Evolutionary conservation across 2,888 invertebrate genomes (phyloP), one percentile per base, ranked within the genome.

Genomic region (Drosophila emarginata): DNA sequence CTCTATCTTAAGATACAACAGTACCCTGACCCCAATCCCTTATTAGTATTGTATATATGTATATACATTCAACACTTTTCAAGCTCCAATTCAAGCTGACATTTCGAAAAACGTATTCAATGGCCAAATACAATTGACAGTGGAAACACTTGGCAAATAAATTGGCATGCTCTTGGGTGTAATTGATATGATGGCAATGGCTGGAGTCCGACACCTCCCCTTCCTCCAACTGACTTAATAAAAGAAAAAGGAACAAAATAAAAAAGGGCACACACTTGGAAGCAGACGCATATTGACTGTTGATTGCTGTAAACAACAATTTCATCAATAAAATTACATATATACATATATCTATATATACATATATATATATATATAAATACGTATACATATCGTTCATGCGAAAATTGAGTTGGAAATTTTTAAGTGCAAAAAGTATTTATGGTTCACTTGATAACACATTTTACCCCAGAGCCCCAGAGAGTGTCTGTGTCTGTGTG

Each of bases 401-500:
- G 73, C 66, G 66, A 74, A 84, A 84, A 87, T 87, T 76, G 73
- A 79, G 75, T 72, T 87, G 65, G 72, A 82, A 80, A 67, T 82
- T 82, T 73, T 85, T 59, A 76, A 87, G 88, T 82, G 88, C 80
- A 68, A 71, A 66, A 74, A 75, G 80, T 80, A 86, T 87, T 80
- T 79, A 74, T 74, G 76, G 77, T 70, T 76, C 61, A 82, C 64
- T 79, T 78, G 82, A 80, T 78, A 74, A 74, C 69, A 80, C 45
- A 45, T 45, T 45, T 45, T n/a, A n/a, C 45, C 4, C 11, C 18
- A 21, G 45, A 21, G 5, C 18, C 45, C 45, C 21, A 21, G 14
- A 45, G 45, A 45, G 45, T 45, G 45, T 45, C 45, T 45, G 45
- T 45, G 39, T 39, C 14, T 23, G 62, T 60, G 66, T 61, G 59